Conservation (phyloP, 2,797 vertebrate genomes). For the Sebastes minor region DNA sequence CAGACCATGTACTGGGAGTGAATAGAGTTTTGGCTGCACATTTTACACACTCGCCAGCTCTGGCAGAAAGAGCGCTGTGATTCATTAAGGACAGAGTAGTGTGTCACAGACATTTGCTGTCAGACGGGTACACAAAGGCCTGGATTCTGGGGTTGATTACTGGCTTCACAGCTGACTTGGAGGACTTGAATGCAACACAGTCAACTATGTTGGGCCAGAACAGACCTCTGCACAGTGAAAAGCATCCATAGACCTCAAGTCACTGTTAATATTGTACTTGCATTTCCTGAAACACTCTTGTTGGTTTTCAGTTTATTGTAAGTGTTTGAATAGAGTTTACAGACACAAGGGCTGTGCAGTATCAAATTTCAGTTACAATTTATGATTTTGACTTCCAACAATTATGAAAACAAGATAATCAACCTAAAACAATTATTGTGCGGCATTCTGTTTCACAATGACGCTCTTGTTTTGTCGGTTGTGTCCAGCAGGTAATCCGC, state of each 20-base stretch:
- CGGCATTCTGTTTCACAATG: no score
- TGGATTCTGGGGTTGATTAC: constrained; percentile 9
- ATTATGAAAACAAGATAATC: no score
- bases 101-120: constrained; percentile 40
- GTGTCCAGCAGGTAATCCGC: no score
- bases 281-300: constrained; percentile 1
- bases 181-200: not conserved
- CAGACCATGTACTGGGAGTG: constrained; percentile 3
- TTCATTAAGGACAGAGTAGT: constrained; percentile 38
- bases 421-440: no score
- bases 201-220: not conserved
- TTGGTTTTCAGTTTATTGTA: not conserved
- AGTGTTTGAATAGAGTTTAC: not conserved
- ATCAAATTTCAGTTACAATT: no score
- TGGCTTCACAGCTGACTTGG: constrained; percentile 30
- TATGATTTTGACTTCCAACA: no score
- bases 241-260: not conserved
- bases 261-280: not conserved
- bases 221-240: constrained; percentile 3
- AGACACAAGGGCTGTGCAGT: not conserved
- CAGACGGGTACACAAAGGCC: constrained; percentile 13
- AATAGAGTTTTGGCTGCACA: constrained; percentile 17
- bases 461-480: no score
- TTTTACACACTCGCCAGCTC: constrained; percentile 1
- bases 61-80: constrained; percentile 15